Evolutionary conservation across 2,888 invertebrate species (phyloP).

Genomic region (Epsilonema sp.): DNA sequence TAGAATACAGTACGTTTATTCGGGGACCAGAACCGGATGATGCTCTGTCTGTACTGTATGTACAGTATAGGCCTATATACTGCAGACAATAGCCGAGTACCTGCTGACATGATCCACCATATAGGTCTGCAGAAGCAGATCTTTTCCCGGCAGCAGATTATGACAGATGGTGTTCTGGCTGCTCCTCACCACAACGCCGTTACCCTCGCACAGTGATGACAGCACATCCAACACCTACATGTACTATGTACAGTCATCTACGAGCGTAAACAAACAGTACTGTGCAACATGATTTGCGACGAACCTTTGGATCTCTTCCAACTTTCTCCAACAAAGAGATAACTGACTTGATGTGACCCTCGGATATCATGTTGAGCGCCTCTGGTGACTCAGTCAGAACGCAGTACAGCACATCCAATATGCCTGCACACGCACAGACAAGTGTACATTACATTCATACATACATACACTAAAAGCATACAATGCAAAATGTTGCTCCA

Average conservation of each 20-base stretch:
- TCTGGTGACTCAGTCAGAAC: constrained; percentile 98
- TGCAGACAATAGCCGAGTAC: too few species aligned
- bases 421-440: constrained; percentile 38
- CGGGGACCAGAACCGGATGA: too few species aligned
- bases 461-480: too few species aligned
- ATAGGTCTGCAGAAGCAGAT: constrained; percentile 80
- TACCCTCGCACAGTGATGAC: constrained; percentile 94
- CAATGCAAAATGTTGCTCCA: too few species aligned
- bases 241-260: too few species aligned
- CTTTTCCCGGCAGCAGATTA: constrained; percentile 73
- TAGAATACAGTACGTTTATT: too few species aligned
- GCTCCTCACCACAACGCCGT: constrained; percentile 89
- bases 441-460: too few species aligned
- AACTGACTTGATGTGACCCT: constrained; percentile 91
- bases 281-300: too few species aligned
- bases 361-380: constrained; percentile 98
- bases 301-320: constrained; percentile 83
- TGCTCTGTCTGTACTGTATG: too few species aligned
- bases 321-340: constrained; percentile 95
- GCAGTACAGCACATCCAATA: constrained; percentile 95
- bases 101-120: constrained; percentile 89
- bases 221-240: constrained; percentile 62
- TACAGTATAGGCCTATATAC: too few species aligned
- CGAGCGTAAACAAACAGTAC: too few species aligned
- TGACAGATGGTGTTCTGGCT: constrained; percentile 98